phyloP scores from a whole-genome alignment of 2,888 invertebrate species.

The Priocnemis perturbator region DNA sequence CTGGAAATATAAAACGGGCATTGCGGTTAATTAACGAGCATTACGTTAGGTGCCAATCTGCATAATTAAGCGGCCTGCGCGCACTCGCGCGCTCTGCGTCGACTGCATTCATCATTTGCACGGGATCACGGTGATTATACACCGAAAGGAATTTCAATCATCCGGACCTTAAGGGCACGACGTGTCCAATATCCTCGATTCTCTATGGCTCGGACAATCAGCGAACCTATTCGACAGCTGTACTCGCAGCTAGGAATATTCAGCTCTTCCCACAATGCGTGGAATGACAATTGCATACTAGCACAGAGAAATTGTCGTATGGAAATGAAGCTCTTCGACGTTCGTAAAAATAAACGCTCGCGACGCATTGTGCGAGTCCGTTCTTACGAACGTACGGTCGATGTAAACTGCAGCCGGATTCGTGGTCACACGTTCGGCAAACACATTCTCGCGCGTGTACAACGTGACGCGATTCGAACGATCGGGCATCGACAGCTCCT shows the following conservation, averaged over 20 bases:
- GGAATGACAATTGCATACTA: no score
- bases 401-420: neutral
- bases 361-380: neutral
- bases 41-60: slow-evolving; percentile 67
- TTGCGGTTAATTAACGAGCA: slow-evolving; percentile 67
- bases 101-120: slow-evolving; percentile 61
- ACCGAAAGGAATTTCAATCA: slow-evolving; percentile 11
- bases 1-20: slow-evolving; percentile 59
- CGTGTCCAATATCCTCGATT: no score
- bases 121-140: slow-evolving; percentile 26
- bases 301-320: no score
- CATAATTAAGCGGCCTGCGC: slow-evolving; percentile 64
- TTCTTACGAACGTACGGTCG: no score
- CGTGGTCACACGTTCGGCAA: neutral
- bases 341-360: no score
- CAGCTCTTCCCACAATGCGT: no score
- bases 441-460: neutral
- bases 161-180: neutral
- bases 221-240: no score
- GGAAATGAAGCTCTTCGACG: no score
- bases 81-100: slow-evolving; percentile 35
- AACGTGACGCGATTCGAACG: slow-evolving; percentile 2
- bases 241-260: no score
- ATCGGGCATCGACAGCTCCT: neutral
- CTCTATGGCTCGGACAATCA: no score